Evolutionary conservation across 2,888 invertebrate genomes (phyloP), one percentile per base, ranked within the genome.

Genomic region (Acleris cristana): DNA sequence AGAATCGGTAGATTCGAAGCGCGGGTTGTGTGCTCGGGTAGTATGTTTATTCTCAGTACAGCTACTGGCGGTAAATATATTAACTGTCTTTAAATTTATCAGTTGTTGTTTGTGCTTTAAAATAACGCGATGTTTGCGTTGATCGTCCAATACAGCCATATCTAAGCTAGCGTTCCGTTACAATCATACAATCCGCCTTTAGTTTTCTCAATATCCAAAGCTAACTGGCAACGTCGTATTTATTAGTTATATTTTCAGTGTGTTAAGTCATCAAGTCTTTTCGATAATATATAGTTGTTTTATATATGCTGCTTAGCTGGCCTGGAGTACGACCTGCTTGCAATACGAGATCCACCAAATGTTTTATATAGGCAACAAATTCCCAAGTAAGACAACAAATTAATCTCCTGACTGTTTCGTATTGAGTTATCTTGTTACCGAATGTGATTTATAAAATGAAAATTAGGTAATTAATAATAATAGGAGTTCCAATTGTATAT

Each of bases 401-500:
- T 75, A 79, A 79, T 80, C 84, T 85, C 84, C 83, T 80, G 87
- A 87, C 87, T 88, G 86, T 86, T 86, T 84, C 80, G 74, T 81
- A 79, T 79, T 80, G 81, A 79, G 79, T 85, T 85, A 80, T 85
- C 80, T 89, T 88, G 92, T 92, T 91, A 92, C 92, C 91, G 85
- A 89, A 83, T 91, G 91, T 92, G 92, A 92, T 92, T 88, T 87
- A 85, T 84, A 80, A 84, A 81, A 79, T 79, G 79, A 80, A 80
- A 81, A 87, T 89, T 92, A 93, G 90, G 85, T 92, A 89, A 90
- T 89, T 89, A 90, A 89, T 89, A 87, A 86, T 89, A 88, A 89
- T 93, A 93, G 93, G 92, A 93, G 92, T 88, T 92, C 91, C 92
- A 93, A 92, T 92, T 92, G 90, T 90, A 88, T 91, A 91, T 88